Percentiles rank a stretch among this genome's conserved stretches.
These are phyloP conservation scores for Caenorhabditis remanei DNA, from an alignment of 1,140 invertebrate species.

Conservation along the genomic window DNA sequence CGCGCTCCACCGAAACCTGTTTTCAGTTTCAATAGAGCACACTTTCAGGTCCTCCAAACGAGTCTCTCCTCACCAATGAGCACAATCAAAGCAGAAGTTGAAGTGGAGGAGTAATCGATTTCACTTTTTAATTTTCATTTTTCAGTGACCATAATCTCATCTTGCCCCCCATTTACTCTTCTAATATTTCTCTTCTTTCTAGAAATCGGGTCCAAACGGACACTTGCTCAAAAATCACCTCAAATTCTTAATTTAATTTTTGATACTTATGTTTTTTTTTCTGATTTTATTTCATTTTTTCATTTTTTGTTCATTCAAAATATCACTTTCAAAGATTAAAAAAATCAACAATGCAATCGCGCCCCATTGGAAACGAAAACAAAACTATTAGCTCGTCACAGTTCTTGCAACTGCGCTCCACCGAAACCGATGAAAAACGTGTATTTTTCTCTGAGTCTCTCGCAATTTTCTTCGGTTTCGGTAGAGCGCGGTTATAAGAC, in stretches of 20 bases:
- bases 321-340: too few relatives aligned
- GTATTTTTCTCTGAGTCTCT: too few relatives aligned
- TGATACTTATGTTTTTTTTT: background rate
- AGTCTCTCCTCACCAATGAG: conserved; percentile 17
- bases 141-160: conserved; percentile 26
- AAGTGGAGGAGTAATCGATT: background rate
- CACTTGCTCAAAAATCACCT: conserved; percentile 19
- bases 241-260: background rate
- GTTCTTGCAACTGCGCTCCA: too few relatives aligned
- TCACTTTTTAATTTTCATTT: background rate
- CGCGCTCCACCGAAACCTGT: background rate
- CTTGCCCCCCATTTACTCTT: conserved; percentile 5
- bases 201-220: conserved; percentile 25
- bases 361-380: too few relatives aligned
- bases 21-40: background rate
- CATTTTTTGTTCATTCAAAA: too few relatives aligned
- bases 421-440: too few relatives aligned
- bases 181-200: background rate
- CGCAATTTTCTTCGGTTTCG: too few relatives aligned
- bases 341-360: background rate
- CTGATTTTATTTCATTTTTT: too few relatives aligned
- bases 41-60: conserved; percentile 26
- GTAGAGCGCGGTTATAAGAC: too few relatives aligned
- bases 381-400: too few relatives aligned
- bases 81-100: conserved; percentile 33